Evolutionary conservation across 2,888 invertebrate species (phyloP).

Genomic region (Ichneumoninae sp.): DNA sequence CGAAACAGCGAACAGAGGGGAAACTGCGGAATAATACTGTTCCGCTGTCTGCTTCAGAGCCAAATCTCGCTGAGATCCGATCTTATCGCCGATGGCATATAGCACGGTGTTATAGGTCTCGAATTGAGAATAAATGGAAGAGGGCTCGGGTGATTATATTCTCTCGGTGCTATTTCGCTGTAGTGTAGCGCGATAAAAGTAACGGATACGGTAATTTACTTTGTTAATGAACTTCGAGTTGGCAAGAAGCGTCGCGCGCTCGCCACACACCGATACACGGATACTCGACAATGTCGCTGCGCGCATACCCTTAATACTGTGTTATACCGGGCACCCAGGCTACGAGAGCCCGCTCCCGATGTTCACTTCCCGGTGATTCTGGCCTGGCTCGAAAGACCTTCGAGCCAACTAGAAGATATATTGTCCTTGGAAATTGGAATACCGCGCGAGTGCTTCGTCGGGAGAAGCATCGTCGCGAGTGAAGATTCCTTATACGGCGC

Average conservation of each 20-base stretch:
- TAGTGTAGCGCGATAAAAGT: conserved; percentile 76
- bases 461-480: conserved; percentile 20
- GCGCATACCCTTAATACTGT: conserved; percentile 28
- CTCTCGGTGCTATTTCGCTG: conserved; percentile 45
- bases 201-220: conserved; percentile 79
- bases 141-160: conserved; percentile 34
- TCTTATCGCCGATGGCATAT: conserved; percentile 34
- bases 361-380: conserved; percentile 21
- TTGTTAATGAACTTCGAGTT: conserved; percentile 81
- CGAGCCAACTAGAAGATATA: conserved; percentile 78
- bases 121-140: conserved; percentile 41
- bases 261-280: conserved; percentile 63
- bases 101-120: conserved; percentile 31
- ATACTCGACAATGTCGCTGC: neutral
- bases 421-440: conserved; percentile 77
- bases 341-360: conserved; percentile 27
- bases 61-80: conserved; percentile 72
- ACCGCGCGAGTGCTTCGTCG: conserved; percentile 65
- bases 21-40: conserved; percentile 12
- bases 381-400: conserved; percentile 66
- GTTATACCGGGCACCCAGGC: conserved; percentile 10
- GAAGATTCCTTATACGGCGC: conserved; percentile 34
- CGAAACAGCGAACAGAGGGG: conserved; percentile 1
- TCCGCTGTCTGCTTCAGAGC: conserved; percentile 63
- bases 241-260: conserved; percentile 69